Percentiles rank a stretch among this genome's conserved stretches.
Evolutionary conservation across 1,140 invertebrate genomes (phyloP).

Genomic region (Pachypeltis micranthus): DNA sequence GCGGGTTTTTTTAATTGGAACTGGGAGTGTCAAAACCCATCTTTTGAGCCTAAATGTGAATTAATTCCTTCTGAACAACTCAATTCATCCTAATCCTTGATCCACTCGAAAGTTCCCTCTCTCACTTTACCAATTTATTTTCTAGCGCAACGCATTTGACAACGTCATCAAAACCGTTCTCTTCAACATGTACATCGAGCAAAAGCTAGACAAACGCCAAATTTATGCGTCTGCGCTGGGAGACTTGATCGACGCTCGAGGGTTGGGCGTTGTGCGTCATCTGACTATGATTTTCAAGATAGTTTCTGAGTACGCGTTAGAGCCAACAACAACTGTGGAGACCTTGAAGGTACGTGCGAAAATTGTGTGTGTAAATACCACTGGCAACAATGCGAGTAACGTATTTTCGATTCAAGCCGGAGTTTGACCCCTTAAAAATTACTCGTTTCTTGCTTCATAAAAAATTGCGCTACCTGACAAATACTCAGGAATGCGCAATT

Average conservation of each 20-base stretch:
- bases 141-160: slow-evolving; percentile 13
- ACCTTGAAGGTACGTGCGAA: background rate
- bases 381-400: no score
- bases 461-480: no score
- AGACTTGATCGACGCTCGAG: background rate
- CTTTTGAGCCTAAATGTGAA: background rate
- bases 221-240: background rate
- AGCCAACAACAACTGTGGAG: background rate
- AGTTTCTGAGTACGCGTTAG: background rate
- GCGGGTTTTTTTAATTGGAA: no score
- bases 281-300: background rate
- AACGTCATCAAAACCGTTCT: slow-evolving; percentile 8
- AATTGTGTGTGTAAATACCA: background rate
- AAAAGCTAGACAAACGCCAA: background rate
- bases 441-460: no score
- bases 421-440: no score
- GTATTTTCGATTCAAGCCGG: no score
- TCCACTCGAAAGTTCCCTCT: no score
- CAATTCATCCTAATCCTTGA: no score
- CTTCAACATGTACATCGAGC: slow-evolving; percentile 12
- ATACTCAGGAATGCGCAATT: no score
- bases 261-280: background rate
- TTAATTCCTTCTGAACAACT: background rate
- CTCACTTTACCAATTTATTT: no score
- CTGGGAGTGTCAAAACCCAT: background rate